Conservation (phyloP, 2,113 vertebrate genomes). For the Hydrochoerus hydrochaeris region DNA sequence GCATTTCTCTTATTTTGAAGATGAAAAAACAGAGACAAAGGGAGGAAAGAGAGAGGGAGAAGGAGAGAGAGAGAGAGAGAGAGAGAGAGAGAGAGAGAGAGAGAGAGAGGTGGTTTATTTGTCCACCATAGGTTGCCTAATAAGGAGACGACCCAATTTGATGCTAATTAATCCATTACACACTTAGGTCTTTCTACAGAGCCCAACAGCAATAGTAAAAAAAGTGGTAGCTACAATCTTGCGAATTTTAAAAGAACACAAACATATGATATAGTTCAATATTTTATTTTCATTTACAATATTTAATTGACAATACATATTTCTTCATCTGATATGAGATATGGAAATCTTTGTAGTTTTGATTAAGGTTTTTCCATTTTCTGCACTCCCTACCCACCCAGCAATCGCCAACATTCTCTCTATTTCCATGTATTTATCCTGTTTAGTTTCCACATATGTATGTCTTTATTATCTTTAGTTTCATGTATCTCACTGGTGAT, state of each 20-base stretch:
- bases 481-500: background rate
- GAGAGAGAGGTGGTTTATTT: background rate
- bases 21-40: background rate
- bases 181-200: background rate
- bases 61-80: background rate
- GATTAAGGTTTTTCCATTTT: background rate
- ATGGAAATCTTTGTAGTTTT: background rate
- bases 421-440: background rate
- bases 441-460: background rate
- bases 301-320: background rate
- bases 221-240: background rate
- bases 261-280: background rate
- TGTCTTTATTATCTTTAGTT: background rate
- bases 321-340: background rate
- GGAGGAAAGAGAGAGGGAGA: background rate
- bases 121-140: background rate
- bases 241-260: background rate
- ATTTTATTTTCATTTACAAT: conserved; percentile 4
- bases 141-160: background rate
- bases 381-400: too few relatives aligned
- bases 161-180: background rate
- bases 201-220: background rate
- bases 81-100: background rate
- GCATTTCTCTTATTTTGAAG: background rate
- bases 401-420: background rate